Conservation (phyloP, 2,888 invertebrate genomes). For the Cosmopolites sordidus region DNA sequence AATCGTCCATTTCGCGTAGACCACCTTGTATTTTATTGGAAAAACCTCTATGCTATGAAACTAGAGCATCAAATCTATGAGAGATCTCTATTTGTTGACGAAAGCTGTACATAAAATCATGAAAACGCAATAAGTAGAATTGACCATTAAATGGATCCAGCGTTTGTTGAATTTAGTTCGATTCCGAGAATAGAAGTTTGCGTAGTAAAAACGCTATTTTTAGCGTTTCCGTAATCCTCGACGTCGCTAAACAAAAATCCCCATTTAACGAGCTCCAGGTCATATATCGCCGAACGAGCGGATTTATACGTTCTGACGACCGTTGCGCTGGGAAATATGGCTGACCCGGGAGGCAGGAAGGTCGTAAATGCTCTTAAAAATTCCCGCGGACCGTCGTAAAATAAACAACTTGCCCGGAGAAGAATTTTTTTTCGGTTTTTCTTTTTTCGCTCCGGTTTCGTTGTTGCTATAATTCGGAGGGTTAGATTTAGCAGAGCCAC, state of each 20-base stretch:
- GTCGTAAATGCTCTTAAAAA: slow-evolving; percentile 23
- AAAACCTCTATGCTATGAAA: too few relatives aligned
- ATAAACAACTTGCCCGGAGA: slow-evolving; percentile 14
- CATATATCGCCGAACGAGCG: slow-evolving; percentile 13
- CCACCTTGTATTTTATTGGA: too few relatives aligned
- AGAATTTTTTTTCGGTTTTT: slow-evolving; percentile 3
- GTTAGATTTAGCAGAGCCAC: too few relatives aligned
- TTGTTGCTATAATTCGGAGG: too few relatives aligned
- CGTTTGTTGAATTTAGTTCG: too few relatives aligned
- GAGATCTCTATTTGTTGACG: too few relatives aligned
- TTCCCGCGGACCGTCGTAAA: slow-evolving; percentile 16
- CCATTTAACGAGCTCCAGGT: slow-evolving; percentile 7
- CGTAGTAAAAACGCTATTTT: neutral
- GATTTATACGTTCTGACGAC: slow-evolving; percentile 15
- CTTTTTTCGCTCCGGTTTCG: too few relatives aligned
- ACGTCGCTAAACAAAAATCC: slow-evolving; percentile 1
- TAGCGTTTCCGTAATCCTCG: neutral
- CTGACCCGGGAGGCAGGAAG: slow-evolving; percentile 20
- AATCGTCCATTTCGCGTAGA: too few relatives aligned
- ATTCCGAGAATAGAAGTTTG: neutral
- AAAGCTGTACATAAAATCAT: too few relatives aligned
- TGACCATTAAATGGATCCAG: too few relatives aligned
- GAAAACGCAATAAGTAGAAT: too few relatives aligned
- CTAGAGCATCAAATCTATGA: too few relatives aligned
- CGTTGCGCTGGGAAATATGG: slow-evolving; percentile 18